Percentiles rank a stretch among this genome's conserved stretches.
These are phyloP conservation scores for Leuciscus waleckii DNA, from an alignment of 2,797 vertebrate genomes.

Conservation along the genomic window DNA sequence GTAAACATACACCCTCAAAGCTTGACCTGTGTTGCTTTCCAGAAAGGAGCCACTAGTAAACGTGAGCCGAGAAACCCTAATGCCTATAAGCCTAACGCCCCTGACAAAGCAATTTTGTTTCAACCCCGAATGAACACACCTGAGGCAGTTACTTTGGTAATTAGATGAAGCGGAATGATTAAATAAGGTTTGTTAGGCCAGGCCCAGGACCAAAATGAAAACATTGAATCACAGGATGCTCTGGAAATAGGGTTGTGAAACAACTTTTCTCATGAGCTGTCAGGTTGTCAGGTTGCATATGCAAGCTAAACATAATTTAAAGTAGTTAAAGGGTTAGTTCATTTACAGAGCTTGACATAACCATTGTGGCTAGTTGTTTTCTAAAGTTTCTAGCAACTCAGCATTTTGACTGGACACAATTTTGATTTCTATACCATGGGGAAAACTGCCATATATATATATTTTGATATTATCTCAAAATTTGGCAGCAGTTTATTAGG, in stretches of 20 bases:
- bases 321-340: background rate
- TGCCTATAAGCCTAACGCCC: background rate
- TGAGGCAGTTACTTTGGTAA: constrained; percentile 1
- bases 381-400: no score
- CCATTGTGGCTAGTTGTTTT: no score
- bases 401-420: no score
- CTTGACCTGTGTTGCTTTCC: background rate
- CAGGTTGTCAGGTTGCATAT: no score
- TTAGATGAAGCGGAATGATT: constrained; percentile 12
- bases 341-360: no score
- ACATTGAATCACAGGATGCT: background rate
- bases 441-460: no score
- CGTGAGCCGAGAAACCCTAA: background rate
- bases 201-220: constrained; percentile 2
- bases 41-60: background rate
- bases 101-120: constrained; percentile 8
- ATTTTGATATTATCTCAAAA: no score
- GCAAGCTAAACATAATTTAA: background rate
- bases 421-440: no score
- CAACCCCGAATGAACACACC: background rate
- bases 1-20: background rate
- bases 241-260: background rate
- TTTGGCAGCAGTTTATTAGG: no score
- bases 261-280: no score
- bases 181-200: constrained; percentile 1